Percentiles rank a stretch among this genome's conserved stretches.
These are phyloP conservation scores for Otus scops DNA, from an alignment of 2,797 vertebrate species.

Conservation along the genomic window DNA sequence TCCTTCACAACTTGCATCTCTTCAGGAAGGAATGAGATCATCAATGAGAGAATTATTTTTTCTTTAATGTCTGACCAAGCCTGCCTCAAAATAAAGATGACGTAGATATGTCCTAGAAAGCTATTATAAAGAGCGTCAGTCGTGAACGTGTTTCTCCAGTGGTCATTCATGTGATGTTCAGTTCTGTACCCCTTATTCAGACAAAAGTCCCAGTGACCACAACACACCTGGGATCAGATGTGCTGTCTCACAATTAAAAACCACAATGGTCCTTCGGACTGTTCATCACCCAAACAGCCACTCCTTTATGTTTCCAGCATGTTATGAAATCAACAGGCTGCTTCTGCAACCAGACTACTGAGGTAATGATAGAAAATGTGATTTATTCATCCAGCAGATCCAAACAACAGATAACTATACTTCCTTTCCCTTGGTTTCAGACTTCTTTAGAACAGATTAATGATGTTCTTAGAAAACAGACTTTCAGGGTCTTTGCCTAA, in stretches of 20 bases:
- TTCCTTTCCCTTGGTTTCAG: neutral
- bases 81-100: neutral
- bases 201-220: neutral
- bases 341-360: neutral
- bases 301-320: neutral
- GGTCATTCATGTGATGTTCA: neutral
- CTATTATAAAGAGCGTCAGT: neutral
- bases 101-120: neutral
- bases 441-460: neutral
- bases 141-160: neutral
- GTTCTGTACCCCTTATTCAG: neutral
- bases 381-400: neutral
- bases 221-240: neutral
- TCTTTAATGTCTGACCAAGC: neutral
- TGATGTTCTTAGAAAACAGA: neutral
- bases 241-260: neutral
- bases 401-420: neutral
- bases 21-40: neutral
- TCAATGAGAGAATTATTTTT: neutral
- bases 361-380: neutral
- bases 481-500: neutral
- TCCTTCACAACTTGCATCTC: neutral
- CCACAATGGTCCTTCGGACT: neutral
- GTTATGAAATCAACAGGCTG: neutral
- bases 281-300: neutral